Evolutionary conservation across 2,888 invertebrate genomes (phyloP), one percentile per base, ranked within the genome.

Genomic region (Tyria jacobaeae): DNA sequence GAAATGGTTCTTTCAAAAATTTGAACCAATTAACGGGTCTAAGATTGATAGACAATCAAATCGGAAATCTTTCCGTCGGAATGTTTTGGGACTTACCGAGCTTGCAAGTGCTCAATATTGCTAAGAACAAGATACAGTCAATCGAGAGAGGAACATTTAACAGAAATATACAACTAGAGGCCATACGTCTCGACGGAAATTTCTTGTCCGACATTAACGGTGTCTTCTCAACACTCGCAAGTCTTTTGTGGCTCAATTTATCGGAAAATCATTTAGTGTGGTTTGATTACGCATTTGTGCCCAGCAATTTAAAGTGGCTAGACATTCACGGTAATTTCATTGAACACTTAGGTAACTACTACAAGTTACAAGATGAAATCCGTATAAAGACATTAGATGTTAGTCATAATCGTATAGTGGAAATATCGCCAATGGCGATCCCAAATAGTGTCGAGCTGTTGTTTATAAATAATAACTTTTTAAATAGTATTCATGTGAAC

Each of bases 221-320:
- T 17, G 97, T 98, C 65, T 97, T 98, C 85, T 96, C 97, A 39
- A 96, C 97, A 63, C 94, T 98, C 34, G 96, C 97, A n/a, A 97
- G 96, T 73, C 94, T 98, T 66, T 92, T 97, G 82, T 97, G 98
- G 96, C 93, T 98, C 64, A 98, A 98, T 90, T 94, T 98, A 57
- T 98, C 98, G 47, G 97, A 97, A 92, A 98, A 98, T 94, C 97
- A 97, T 92, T 94, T 98, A 82, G 97, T 97, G 76, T 97, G 97
- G 97, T 98, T 98, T 90, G 98, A 98, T 89, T 98, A 97, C 86
- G 98, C 98, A 58, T 97, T 98, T 88, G 96, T 98, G 81, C 98
- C 98, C 31, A 96, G 96, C 73, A 97, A 97, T 89, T 93, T 98
- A 62, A 97, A 97, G 91, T 98, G 97, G 97, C 94, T 98, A 84